Base-by-base conservation (phyloP, 2,888 invertebrate genomes). In the Tuta absoluta region DNA sequence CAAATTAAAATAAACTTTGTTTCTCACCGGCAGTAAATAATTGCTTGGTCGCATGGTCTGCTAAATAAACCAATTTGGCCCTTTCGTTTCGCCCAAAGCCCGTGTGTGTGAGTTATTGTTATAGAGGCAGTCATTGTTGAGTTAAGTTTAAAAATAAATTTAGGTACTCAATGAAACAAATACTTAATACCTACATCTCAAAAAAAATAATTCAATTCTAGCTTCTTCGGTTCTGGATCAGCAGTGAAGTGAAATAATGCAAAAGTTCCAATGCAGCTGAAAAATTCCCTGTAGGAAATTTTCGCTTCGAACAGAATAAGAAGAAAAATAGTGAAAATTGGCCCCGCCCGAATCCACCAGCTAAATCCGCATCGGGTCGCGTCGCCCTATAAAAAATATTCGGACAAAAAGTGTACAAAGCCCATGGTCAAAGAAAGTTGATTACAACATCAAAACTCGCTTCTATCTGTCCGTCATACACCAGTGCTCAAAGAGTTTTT, bases 371-470 rank as follows among this genome's bases (percentile, higher is more conserved):
- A 17, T 17, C 28, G 33, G 3, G 24, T 33, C 17, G 21, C 51
- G 3, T 21, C 33, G n/a, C n/a, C 24, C 28, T n/a, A 10, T 8
- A 28, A 56, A 33, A 33, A 33, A 56, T 56, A 33, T 56, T 56
- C 45, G 48, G 65, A 66, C 69, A 68, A 72, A 66, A 72, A 74
- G 62, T 68, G 67, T 62, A 74, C 51, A 24, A 28, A 24, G n/a
- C 24, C 38, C 38, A 24, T 17, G 21, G 21, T 51, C 37, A 62
- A 62, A 62, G 62, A 62, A 62, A 62, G 62, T 62, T 24, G 53
- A 82, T 79, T 78, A 79, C 77, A 74, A 74, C 76, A 76, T 80
- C 75, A 72, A 75, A 56, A 71, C 69, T 71, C 65, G 65, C 57
- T 64, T 64, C 68, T 67, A 68, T 66, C 72, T 66, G 74, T 72